phyloP scores from a whole-genome alignment of 2,113 vertebrate species.

The Triplophysa rosa region DNA sequence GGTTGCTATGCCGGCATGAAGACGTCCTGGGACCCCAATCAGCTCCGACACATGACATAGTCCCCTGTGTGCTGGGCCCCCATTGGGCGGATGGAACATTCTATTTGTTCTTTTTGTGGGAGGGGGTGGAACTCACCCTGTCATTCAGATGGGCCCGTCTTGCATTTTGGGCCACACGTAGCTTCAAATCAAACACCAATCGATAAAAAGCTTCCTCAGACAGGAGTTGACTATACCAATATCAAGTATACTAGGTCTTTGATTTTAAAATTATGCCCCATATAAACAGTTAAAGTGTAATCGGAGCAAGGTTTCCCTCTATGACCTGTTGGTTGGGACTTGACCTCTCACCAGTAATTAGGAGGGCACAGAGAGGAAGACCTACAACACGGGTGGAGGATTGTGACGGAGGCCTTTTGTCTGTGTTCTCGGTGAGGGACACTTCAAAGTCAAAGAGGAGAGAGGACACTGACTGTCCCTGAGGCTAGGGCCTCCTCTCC shows the following conservation, averaged over 20 bases:
- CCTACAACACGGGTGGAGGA: constrained; percentile 18
- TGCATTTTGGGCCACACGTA: neutral
- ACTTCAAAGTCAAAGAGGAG: constrained; percentile 62
- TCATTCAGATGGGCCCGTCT: no score
- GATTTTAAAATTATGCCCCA: neutral
- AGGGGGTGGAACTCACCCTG: no score
- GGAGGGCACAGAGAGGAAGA: constrained; percentile 16
- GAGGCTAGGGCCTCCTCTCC: constrained; percentile 34
- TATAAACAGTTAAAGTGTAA: neutral
- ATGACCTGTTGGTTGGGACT: neutral
- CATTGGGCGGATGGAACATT: neutral
- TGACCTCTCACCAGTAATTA: constrained; percentile 18
- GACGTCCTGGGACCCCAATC: constrained; percentile 22
- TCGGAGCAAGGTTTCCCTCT: neutral
- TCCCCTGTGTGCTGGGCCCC: neutral
- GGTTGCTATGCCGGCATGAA: constrained; percentile 53
- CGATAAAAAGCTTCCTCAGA: neutral
- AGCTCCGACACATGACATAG: constrained; percentile 39
- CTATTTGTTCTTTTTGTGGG: no score
- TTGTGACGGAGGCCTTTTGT: constrained; percentile 58
- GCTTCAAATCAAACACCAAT: neutral
- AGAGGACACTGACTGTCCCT: constrained; percentile 11
- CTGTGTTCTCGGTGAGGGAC: constrained; percentile 15
- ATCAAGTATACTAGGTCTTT: neutral
- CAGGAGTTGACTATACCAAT: neutral